These are phyloP conservation scores for Aspidiotus rigidus DNA, from an alignment of 2,888 invertebrate species.

Conservation along the genomic window DNA sequence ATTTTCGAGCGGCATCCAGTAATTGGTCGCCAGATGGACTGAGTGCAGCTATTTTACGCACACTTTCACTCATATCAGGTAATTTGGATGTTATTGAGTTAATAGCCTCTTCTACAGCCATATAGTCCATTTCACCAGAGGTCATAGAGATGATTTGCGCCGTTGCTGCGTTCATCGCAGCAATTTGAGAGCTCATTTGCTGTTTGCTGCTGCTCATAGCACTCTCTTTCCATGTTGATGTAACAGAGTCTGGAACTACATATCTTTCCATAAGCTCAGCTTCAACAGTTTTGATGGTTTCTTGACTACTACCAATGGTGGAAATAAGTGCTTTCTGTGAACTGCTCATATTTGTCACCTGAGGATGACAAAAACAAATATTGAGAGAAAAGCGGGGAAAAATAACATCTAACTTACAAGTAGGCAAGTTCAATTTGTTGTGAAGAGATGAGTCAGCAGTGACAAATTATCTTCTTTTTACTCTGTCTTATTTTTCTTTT, in stretches of 20 bases:
- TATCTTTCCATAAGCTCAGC: slow-evolving; percentile 58
- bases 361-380: slow-evolving; percentile 43
- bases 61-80: slow-evolving; percentile 90
- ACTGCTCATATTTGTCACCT: slow-evolving; percentile 73
- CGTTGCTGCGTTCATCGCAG: slow-evolving; percentile 98
- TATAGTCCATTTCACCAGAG: slow-evolving; percentile 84
- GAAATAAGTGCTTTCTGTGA: slow-evolving; percentile 87
- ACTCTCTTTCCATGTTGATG: slow-evolving; percentile 88
- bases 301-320: slow-evolving; percentile 81
- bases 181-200: slow-evolving; percentile 91
- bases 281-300: slow-evolving; percentile 78
- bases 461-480: no score
- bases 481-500: no score
- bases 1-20: slow-evolving; percentile 80
- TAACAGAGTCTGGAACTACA: slow-evolving; percentile 67
- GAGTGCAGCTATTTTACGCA: slow-evolving; percentile 89
- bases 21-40: slow-evolving; percentile 83
- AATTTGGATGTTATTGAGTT: slow-evolving; percentile 93
- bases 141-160: slow-evolving; percentile 91
- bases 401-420: no score
- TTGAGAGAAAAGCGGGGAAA: no score
- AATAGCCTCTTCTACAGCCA: slow-evolving; percentile 92
- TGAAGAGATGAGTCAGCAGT: no score
- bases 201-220: slow-evolving; percentile 91
- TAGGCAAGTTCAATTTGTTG: no score